Evolutionary conservation across 2,113 vertebrate species (phyloP), one percentile per base, ranked within the genome.

Genomic region (Ellobius talpinus): DNA sequence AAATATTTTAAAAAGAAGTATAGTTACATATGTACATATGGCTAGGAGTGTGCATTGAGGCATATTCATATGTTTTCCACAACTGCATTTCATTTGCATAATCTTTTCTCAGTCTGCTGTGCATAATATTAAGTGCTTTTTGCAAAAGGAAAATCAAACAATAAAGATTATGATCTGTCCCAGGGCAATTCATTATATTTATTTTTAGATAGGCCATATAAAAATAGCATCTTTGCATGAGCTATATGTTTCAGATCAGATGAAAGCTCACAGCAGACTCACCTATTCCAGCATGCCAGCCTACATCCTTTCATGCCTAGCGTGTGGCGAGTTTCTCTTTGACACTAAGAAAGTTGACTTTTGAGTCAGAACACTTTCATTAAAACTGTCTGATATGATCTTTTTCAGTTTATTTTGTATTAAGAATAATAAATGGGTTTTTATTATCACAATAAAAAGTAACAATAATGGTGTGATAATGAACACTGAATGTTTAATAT

Each of bases 71-170:
- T 95, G 93, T 96, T 70, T 91, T 97, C 90, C 61, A 78, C 31
- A 95, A 92, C 33, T 96, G 50, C 8, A 4, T 88, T 95, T 92
- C 21, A 89, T 97, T 94, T 97, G 66, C 58, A 97, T 86, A 94
- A 50, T 39, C 14, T 52, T 84, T 95, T 94, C 95, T 90, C 89
- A 97, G 42, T 47, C 10, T 68, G 55, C 31, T 77, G 81, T 33
- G 76, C 92, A 96, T 92, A 81, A 82, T 58, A 90, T 92, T 95
- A 96, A 86, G 70, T 96, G 47, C 11, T 61, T 93, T 98, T 79
- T 91, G 74, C 61, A 29, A 92, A 96, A 97, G 77, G 50, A 24
- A 68, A 97, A 76, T 85, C 91, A 97, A 95, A 42, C 3, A 58
- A 33, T 78, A 97, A 23, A 78, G 78, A 91, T 12, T 89, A 61